These are phyloP conservation scores for Bugula neritina DNA, from an alignment of 2,888 invertebrate genomes.

Conservation along the genomic window DNA sequence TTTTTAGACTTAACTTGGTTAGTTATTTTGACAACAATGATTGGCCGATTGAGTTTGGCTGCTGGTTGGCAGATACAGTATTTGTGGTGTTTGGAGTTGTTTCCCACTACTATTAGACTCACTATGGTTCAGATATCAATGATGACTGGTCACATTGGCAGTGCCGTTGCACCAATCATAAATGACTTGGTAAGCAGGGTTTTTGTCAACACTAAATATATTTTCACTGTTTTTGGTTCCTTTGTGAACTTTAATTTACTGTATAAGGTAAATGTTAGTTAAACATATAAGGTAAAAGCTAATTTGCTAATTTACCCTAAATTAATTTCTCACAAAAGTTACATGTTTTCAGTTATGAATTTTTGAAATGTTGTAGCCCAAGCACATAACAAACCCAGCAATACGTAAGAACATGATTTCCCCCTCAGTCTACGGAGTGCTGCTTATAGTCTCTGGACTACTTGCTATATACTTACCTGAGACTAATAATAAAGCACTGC, in stretches of 20 bases:
- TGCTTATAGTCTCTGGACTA: not conserved
- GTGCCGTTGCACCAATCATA: slow-evolving; percentile 4
- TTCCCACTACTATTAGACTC: not conserved
- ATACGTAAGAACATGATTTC: not conserved
- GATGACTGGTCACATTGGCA: not conserved
- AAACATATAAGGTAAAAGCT: too few relatives aligned
- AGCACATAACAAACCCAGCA: not conserved
- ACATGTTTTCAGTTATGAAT: too few relatives aligned
- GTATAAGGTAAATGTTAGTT: too few relatives aligned
- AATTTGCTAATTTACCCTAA: too few relatives aligned
- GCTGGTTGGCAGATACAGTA: slow-evolving; percentile 20
- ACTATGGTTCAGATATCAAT: not conserved
- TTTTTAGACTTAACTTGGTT: not conserved
- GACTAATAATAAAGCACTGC: slow-evolving; percentile 20
- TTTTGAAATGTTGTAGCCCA: slow-evolving; percentile 1
- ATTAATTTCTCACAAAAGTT: too few relatives aligned
- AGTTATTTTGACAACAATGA: slow-evolving; percentile 12
- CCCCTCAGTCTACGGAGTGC: slow-evolving; percentile 5
- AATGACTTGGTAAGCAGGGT: slow-evolving; percentile 17
- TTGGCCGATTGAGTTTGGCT: slow-evolving; percentile 17
- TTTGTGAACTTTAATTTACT: too few relatives aligned
- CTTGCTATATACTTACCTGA: slow-evolving; percentile 5
- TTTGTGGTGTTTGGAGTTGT: slow-evolving; percentile 16
- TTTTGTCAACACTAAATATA: too few relatives aligned
- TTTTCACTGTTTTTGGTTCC: too few relatives aligned